Conservation (phyloP, 1,140 invertebrate species). For the Grapholita molesta region DNA sequence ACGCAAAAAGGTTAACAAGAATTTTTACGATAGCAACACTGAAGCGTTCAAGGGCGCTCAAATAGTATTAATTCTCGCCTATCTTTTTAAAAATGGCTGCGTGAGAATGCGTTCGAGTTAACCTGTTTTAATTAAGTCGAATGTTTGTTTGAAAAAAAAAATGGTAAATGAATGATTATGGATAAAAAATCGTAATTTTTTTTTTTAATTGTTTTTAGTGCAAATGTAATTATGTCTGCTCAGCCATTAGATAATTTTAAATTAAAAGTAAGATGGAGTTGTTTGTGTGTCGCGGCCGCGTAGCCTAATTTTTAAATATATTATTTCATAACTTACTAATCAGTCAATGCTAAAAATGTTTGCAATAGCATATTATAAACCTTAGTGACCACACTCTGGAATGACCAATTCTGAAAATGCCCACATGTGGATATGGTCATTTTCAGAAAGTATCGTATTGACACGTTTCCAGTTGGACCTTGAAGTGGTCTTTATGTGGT, state of each 20-base stretch:
- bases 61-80: background rate
- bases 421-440: background rate
- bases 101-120: slow-evolving; percentile 2
- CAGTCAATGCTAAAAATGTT: background rate
- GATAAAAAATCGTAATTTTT: slow-evolving; percentile 31
- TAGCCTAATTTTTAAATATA: background rate
- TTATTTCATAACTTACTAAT: background rate
- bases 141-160: background rate
- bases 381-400: background rate
- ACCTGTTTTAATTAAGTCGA: slow-evolving; percentile 8
- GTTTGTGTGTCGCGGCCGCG: background rate
- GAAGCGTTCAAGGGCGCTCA: background rate
- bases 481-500: background rate
- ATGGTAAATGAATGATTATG: slow-evolving; percentile 14
- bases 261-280: background rate
- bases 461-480: background rate
- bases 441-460: background rate
- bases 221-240: slow-evolving; percentile 23
- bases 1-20: slow-evolving; percentile 7
- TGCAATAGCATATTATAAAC: background rate
- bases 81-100: background rate
- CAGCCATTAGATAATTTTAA: slow-evolving; percentile 18
- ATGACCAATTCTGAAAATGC: background rate
- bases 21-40: background rate
- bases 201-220: slow-evolving; percentile 25